Percentiles rank a stretch among this genome's conserved stretches.
Evolutionary conservation across 2,797 vertebrate genomes (phyloP).

Genomic region (Nasua narica): DNA sequence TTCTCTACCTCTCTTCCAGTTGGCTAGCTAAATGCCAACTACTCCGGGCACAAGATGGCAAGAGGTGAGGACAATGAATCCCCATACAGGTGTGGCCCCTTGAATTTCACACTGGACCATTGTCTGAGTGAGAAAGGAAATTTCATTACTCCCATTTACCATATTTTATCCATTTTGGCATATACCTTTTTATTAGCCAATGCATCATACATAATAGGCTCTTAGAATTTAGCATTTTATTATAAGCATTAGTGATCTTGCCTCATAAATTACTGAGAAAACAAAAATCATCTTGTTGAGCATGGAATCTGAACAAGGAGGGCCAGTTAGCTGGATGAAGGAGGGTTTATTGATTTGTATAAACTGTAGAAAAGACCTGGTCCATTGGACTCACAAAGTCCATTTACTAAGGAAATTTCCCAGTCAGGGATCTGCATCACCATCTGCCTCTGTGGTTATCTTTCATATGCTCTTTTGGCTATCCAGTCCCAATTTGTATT

Average conservation of each 20-base stretch:
- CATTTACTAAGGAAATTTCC: background rate
- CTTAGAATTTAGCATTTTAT: background rate
- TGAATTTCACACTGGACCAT: background rate
- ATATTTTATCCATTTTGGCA: background rate
- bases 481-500: background rate
- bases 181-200: background rate
- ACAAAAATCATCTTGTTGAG: background rate
- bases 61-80: background rate
- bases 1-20: background rate
- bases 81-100: rapidly evolving
- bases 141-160: background rate
- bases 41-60: background rate
- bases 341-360: background rate
- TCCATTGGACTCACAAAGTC: background rate
- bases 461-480: background rate
- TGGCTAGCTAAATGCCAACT: background rate
- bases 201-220: background rate
- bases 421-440: rapidly evolving
- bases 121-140: background rate
- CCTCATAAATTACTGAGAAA: background rate
- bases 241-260: background rate
- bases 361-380: background rate
- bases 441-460: background rate
- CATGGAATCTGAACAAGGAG: background rate
- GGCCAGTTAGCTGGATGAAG: rapidly evolving